A percentile compares a stretch with the other conserved stretches of the same genome.
These are phyloP conservation scores for Struthidea cinerea DNA, from an alignment of 2,113 vertebrate genomes.

Conservation along the genomic window DNA sequence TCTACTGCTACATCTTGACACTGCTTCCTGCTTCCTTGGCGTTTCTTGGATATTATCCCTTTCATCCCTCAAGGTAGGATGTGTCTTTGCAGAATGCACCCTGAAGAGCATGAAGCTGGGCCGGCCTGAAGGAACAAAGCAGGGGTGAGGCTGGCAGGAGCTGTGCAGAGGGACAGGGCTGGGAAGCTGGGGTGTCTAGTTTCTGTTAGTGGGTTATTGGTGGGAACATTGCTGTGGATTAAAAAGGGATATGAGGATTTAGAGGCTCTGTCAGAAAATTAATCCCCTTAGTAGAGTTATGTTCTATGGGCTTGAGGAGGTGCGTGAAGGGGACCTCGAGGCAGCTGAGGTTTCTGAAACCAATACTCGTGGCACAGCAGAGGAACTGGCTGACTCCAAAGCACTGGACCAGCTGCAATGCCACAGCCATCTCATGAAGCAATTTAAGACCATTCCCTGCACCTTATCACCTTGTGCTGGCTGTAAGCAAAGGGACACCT, in stretches of 20 bases:
- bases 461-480: neutral
- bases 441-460: neutral
- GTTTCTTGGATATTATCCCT: neutral
- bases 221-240: neutral
- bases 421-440: neutral
- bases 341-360: neutral
- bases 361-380: accelerated
- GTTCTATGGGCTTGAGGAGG: neutral
- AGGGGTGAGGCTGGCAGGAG: neutral
- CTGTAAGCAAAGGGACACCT: neutral
- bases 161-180: neutral
- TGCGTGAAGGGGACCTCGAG: accelerated
- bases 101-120: neutral
- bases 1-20: neutral
- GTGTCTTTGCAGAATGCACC: neutral
- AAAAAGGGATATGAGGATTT: neutral
- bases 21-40: neutral
- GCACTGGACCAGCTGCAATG: neutral
- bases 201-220: neutral
- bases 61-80: neutral
- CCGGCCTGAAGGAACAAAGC: neutral
- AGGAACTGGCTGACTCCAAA: neutral
- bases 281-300: neutral
- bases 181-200: neutral
- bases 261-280: neutral